A percentile compares a stretch with the other conserved stretches of the same genome.
Evolutionary conservation across 2,113 vertebrate genomes (phyloP).

Genomic region (Galemys pyrenaicus): DNA sequence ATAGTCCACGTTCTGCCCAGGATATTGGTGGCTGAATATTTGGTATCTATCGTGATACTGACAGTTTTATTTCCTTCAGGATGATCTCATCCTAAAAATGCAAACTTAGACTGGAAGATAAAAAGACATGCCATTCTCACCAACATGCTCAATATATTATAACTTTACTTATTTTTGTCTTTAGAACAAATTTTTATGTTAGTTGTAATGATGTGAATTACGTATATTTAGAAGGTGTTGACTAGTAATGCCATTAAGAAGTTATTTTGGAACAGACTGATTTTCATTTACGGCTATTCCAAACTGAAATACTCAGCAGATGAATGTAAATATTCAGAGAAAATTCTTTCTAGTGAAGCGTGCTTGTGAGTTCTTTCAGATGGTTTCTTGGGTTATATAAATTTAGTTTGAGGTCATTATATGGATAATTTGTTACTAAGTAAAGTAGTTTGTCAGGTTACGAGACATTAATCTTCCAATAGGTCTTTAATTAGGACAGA

Average conservation of each 20-base stretch:
- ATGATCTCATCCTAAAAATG: constrained; percentile 29
- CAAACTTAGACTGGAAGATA: background rate
- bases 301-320: constrained; percentile 3
- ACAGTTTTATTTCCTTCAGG: background rate
- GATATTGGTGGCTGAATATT: background rate
- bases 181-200: background rate
- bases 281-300: constrained; percentile 48
- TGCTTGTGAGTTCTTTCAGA: constrained; percentile 74
- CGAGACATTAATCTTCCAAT: constrained; percentile 87
- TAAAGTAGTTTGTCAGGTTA: constrained; percentile 87
- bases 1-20: background rate
- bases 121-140: background rate
- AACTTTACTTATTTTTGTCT: constrained; percentile 5
- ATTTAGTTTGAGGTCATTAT: constrained; percentile 86
- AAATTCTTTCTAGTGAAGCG: constrained; percentile 54
- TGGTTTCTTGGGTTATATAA: constrained; percentile 81
- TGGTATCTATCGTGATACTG: background rate
- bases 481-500: constrained; percentile 89
- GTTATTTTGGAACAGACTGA: constrained; percentile 54
- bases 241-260: constrained; percentile 1
- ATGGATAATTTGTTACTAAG: constrained; percentile 88
- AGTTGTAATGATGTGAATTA: background rate
- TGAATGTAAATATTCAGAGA: constrained; percentile 42
- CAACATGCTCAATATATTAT: background rate
- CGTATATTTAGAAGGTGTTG: constrained; percentile 45